phyloP scores from a whole-genome alignment of 2,113 vertebrate species.

The Mionectes macconnelli region DNA sequence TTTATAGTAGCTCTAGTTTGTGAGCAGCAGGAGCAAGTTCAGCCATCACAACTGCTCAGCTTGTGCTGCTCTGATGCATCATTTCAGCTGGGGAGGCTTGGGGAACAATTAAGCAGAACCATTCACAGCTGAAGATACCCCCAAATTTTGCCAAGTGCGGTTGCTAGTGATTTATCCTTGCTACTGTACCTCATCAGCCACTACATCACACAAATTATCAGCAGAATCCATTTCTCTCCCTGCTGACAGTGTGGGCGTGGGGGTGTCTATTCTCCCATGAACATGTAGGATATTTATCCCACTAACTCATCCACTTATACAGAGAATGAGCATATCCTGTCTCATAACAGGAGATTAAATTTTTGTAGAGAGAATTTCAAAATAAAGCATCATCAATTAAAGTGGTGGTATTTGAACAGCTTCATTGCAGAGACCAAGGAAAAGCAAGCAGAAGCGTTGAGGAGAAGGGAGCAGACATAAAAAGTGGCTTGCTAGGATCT shows the following conservation, averaged over 20 bases:
- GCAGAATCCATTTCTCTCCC: neutral
- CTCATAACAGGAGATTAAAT: neutral
- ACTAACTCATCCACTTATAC: neutral
- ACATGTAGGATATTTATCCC: neutral
- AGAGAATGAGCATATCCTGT: neutral
- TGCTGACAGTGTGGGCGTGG: neutral
- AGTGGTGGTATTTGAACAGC: neutral
- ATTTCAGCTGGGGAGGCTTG: neutral
- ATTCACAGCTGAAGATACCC: neutral
- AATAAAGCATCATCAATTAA: neutral
- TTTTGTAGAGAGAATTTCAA: neutral
- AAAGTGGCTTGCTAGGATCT: neutral
- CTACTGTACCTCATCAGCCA: neutral
- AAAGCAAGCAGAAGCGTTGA: neutral
- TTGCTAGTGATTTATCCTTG: neutral
- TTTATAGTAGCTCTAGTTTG: neutral
- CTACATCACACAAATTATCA: neutral
- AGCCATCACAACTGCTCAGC: slow-evolving; percentile 13
- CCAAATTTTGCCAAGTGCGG: neutral
- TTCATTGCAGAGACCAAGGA: neutral
- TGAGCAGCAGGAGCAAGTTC: slow-evolving; percentile 27
- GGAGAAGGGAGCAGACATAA: neutral
- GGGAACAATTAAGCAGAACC: neutral
- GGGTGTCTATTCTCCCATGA: neutral
- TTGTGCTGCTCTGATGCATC: neutral